Evolutionary conservation across 2,113 vertebrate genomes (phyloP).

Genomic region (Pseudorectes ferrugineus): DNA sequence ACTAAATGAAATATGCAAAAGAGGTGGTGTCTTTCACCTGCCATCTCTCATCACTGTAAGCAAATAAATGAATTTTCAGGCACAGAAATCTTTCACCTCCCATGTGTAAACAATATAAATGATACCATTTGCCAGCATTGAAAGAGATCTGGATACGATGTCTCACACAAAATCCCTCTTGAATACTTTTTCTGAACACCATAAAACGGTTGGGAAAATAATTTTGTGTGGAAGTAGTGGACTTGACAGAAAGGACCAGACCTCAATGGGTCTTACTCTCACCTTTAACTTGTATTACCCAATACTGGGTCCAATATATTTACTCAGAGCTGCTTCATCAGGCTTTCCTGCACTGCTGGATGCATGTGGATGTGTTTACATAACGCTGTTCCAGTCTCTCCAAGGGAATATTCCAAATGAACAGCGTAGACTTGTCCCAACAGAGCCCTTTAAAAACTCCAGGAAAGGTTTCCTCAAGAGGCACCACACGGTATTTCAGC

Average conservation of each 20-base stretch:
- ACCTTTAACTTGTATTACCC: not conserved
- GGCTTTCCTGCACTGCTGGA: not conserved
- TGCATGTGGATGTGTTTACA: not conserved
- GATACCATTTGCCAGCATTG: accelerated
- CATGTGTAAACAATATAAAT: not conserved
- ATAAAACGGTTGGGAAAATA: accelerated
- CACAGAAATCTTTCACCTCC: not conserved
- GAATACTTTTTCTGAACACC: not conserved
- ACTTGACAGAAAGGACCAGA: not conserved
- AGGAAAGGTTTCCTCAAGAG: not conserved
- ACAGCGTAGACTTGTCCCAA: not conserved
- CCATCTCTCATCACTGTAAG: not conserved
- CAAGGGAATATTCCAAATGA: not conserved
- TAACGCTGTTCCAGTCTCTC: not conserved
- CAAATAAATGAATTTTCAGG: not conserved
- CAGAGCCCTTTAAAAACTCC: not conserved
- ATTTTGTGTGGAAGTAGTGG: not conserved
- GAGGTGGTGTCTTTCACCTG: not conserved
- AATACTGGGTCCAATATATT: not conserved
- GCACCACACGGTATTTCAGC: not conserved
- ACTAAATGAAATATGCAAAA: not conserved
- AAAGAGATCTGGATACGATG: accelerated
- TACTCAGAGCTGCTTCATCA: not conserved
- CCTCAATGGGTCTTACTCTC: too few species aligned
- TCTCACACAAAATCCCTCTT: not conserved